Conservation (phyloP, 1,140 invertebrate species). For the Coenobita brevimanus region DNA sequence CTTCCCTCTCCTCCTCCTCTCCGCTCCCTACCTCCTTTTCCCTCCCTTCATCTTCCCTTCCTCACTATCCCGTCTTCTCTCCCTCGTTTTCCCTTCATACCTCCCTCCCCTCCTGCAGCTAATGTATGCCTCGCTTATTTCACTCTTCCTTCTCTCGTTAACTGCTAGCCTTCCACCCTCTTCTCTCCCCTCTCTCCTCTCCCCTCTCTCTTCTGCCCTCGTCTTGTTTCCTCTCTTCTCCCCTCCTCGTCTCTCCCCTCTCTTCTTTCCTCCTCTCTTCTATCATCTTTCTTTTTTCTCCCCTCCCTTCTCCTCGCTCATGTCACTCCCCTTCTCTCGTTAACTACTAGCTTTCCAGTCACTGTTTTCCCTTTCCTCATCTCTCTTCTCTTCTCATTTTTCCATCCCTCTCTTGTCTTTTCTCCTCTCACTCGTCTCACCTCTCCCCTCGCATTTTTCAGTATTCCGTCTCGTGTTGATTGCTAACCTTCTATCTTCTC, state of each 20-base stretch:
- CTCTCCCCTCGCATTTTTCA: too few species aligned
- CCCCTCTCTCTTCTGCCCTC: not conserved
- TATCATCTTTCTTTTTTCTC: not conserved
- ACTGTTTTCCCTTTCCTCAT: too few species aligned
- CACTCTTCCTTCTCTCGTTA: not conserved
- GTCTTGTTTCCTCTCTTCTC: not conserved
- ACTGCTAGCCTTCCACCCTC: not conserved
- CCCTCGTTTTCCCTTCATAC: not conserved
- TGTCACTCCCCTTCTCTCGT: not conserved
- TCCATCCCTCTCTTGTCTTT: too few species aligned
- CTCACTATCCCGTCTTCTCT: too few species aligned
- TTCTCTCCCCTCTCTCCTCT: not conserved
- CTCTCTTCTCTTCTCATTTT: too few species aligned
- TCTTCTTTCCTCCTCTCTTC: not conserved
- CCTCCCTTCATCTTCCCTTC: not conserved
- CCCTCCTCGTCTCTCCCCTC: not conserved
- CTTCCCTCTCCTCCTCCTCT: not conserved
- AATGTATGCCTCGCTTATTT: too few species aligned
- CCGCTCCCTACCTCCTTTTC: too few species aligned
- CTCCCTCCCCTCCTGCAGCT: too few species aligned
- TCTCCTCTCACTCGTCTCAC: too few species aligned
- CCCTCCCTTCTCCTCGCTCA: not conserved
- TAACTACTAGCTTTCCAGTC: too few species aligned
- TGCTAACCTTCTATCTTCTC: too few species aligned
- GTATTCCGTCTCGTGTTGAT: too few species aligned